A percentile compares a stretch with the other conserved stretches of the same genome.
phyloP scores from a whole-genome alignment of 1,140 invertebrate species.

The Hyles euphorbiae region DNA sequence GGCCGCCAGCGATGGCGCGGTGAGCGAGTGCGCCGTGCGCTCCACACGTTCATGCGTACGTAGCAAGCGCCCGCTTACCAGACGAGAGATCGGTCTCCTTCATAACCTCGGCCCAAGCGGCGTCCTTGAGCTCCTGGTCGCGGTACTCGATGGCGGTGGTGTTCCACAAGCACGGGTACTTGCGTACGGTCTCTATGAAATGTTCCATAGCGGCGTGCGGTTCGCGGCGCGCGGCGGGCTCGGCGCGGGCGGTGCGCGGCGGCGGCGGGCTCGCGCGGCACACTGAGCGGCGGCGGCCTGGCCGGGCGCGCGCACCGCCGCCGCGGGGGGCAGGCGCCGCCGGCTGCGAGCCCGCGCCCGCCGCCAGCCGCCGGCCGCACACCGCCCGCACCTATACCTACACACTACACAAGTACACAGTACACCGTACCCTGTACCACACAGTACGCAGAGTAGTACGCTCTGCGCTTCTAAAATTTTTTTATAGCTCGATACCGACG shows the following conservation, averaged over 20 bases:
- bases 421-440: slow-evolving; percentile 3
- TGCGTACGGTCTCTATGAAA: slow-evolving; percentile 58
- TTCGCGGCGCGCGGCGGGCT: slow-evolving; percentile 11
- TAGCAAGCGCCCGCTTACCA: slow-evolving; percentile 37
- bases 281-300: too few relatives aligned
- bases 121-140: slow-evolving; percentile 56
- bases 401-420: slow-evolving; percentile 11
- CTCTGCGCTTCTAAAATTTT: too few relatives aligned
- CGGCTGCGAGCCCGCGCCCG: not conserved
- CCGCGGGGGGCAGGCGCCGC: not conserved
- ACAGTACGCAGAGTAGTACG: too few relatives aligned
- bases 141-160: too few relatives aligned
- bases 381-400: slow-evolving; percentile 24
- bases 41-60: slow-evolving; percentile 14
- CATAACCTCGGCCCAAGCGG: slow-evolving; percentile 64
- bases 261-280: too few relatives aligned
- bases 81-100: slow-evolving; percentile 65
- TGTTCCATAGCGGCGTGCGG: slow-evolving; percentile 48
- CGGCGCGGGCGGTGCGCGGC: too few relatives aligned
- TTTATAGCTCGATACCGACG: too few relatives aligned
- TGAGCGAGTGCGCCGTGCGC: slow-evolving; percentile 24
- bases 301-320: too few relatives aligned
- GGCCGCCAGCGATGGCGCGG: slow-evolving; percentile 19
- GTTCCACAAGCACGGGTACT: too few relatives aligned
- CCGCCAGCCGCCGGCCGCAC: slow-evolving; percentile 9